Percentiles rank a stretch among this genome's conserved stretches.
These are phyloP conservation scores for Syrphus vitripennis DNA, from an alignment of 2,888 invertebrate genomes.

Conservation along the genomic window DNA sequence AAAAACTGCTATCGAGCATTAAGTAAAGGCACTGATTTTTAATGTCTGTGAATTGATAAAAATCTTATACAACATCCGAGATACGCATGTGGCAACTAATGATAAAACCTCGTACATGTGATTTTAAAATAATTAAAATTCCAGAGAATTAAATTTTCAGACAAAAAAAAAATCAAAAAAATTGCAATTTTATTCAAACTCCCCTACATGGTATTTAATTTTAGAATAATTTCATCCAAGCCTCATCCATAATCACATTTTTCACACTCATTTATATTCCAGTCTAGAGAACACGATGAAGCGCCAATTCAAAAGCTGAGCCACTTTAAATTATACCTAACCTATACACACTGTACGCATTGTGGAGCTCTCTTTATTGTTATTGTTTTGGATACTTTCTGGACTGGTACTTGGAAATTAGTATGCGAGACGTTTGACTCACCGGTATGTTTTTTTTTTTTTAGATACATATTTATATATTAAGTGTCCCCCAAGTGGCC, in stretches of 20 bases:
- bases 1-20: too few relatives aligned
- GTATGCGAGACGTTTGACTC: constrained; percentile 57
- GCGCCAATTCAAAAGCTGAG: constrained; percentile 32
- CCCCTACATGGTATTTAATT: constrained; percentile 56
- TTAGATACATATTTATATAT: too few relatives aligned
- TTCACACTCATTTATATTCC: constrained; percentile 25
- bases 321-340: constrained; percentile 7
- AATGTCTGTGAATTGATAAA: too few relatives aligned
- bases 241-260: background rate
- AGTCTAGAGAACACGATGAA: constrained; percentile 33
- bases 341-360: background rate
- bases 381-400: background rate
- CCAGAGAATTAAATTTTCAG: too few relatives aligned
- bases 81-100: too few relatives aligned
- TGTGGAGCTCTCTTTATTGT: constrained; percentile 4
- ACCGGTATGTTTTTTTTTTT: background rate
- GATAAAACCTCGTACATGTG: too few relatives aligned
- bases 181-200: constrained; percentile 19
- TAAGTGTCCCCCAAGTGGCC: constrained; percentile 19
- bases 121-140: too few relatives aligned
- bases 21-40: too few relatives aligned
- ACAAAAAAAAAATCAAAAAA: background rate
- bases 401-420: constrained; percentile 32
- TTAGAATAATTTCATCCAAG: constrained; percentile 26
- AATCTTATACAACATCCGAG: too few relatives aligned